Evolutionary conservation across 2,797 vertebrate genomes (phyloP), one percentile per base, ranked within the genome.

Genomic region (Semaprochilodus insignis): DNA sequence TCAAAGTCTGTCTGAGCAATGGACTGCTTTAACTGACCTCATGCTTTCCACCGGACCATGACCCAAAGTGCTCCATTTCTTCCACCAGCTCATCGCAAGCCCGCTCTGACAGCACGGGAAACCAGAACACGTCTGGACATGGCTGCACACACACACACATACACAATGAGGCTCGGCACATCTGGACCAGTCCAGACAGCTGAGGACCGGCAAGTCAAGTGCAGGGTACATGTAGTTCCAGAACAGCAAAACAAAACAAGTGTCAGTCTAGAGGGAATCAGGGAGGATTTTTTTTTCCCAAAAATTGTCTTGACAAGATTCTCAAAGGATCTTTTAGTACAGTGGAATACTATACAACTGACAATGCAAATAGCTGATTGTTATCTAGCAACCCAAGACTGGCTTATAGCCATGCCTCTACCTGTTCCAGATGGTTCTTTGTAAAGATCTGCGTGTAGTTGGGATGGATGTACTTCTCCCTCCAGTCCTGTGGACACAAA

Each of bases 101-200:
- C 67, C 93, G 85, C 80, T 96, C 96, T 31, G 98, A 96, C 90
- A 99, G 95, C 88, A 99, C 96, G 3, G 98, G 98, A 88, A 99
- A 99, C 98, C 98, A 99, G 92, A 97, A 99, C 40, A 99, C 98
- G 95, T 99, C 98, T 88, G 97, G 96, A 88, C 98, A 99, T 0
- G 98, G 98, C 98, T 99, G 91, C 16, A 91, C 23, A 87, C 77
- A 87, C 66, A 85, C 34, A 63, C 62, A 63, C 48, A 7, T 14
- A 25, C 51, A 57, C 60, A 59, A 36, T 81, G 14, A 74, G 25
- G 25, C 19, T 69, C 23, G n/a, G 21, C 36, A 57, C 23, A 60
- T 74, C 72, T 40, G 31, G 31, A 74, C 5, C 19, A 34, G 40
- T 60, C 25, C 63, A 67, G 52, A n/a, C 52, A 66, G 40, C 10